Evolutionary conservation across 2,888 invertebrate species (phyloP).

Genomic region (Meiosimyza platycephala): DNA sequence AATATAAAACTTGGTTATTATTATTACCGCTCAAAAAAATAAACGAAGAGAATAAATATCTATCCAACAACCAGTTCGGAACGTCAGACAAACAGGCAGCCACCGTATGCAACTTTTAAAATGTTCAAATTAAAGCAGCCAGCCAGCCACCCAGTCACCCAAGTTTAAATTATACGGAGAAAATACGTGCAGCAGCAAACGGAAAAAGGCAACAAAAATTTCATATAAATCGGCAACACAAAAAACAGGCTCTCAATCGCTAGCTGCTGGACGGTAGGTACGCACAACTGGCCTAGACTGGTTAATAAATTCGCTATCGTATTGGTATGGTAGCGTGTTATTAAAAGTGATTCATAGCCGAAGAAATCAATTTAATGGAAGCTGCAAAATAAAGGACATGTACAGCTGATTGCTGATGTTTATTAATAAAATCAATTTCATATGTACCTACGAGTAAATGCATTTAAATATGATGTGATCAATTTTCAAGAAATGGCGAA

Average conservation of each 20-base stretch:
- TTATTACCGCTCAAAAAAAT: neutral
- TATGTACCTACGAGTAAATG: too few relatives aligned
- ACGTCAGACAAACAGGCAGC: constrained; percentile 34
- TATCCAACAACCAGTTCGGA: constrained; percentile 2
- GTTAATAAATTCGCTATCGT: constrained; percentile 9
- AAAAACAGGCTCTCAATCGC: constrained; percentile 37
- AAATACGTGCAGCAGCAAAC: constrained; percentile 2
- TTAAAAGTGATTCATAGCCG: constrained; percentile 34
- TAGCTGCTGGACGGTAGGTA: neutral
- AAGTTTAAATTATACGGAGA: constrained; percentile 31
- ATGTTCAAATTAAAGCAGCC: constrained; percentile 38
- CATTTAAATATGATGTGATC: too few relatives aligned
- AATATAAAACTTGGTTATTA: neutral
- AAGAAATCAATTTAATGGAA: constrained; percentile 30
- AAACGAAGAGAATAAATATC: neutral
- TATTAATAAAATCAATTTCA: too few relatives aligned
- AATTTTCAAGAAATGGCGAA: too few relatives aligned
- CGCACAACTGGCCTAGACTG: constrained; percentile 7
- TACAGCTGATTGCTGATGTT: neutral
- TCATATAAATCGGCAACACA: constrained; percentile 37
- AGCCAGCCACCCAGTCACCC: constrained; percentile 43
- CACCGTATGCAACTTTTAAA: constrained; percentile 39
- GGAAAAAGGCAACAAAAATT: neutral
- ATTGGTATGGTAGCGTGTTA: constrained; percentile 1
- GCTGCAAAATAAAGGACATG: constrained; percentile 17